Evolutionary conservation across 2,113 vertebrate species (phyloP), one percentile per base, ranked within the genome.

Genomic region (Euleptes europaea): DNA sequence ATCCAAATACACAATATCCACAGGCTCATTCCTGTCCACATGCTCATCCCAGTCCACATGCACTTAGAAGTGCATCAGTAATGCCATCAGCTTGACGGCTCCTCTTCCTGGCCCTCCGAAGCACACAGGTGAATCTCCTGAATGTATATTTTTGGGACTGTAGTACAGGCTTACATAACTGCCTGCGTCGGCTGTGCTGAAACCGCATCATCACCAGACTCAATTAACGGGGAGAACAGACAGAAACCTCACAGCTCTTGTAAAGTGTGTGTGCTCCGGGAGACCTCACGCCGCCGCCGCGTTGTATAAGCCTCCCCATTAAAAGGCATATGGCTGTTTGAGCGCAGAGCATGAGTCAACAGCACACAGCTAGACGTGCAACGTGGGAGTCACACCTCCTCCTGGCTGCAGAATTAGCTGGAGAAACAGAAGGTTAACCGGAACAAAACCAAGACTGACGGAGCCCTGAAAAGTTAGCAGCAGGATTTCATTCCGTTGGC

Each of bases 371-470:
- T 70, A 95, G 93, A 93, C 90, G 92, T 89, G 86, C 84, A 90
- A 91, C 82, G 88, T 85, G 90, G 93, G 92, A 93, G 93, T 92
- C 89, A 92, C 94, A 94, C 94, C 94, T 94, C 92, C 92, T 93
- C 92, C 91, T 90, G 90, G 92, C 90, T 95, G 88, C 91, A 94
- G 92, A 95, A 93, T 93, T 94, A 92, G 80, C 94, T 88, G 76
- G 90, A 91, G 95, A 94, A 92, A 91, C 93, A 93, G 88, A 91
- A 92, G 94, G 90, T 94, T 94, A 95, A 92, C 88, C 92, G 91
- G 94, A 94, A 93, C 92, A 88, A 94, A 95, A 92, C 91, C 93
- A 91, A 95, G 86, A 83, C 72, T 31, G 70, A 49, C 90, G 93
- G 92, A 89, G 84, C 89, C 94, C 93, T 82, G 88, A 94, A 95